Evolutionary conservation across 2,888 invertebrate genomes (phyloP).

Genomic region (Rugalucina vietnamica): DNA sequence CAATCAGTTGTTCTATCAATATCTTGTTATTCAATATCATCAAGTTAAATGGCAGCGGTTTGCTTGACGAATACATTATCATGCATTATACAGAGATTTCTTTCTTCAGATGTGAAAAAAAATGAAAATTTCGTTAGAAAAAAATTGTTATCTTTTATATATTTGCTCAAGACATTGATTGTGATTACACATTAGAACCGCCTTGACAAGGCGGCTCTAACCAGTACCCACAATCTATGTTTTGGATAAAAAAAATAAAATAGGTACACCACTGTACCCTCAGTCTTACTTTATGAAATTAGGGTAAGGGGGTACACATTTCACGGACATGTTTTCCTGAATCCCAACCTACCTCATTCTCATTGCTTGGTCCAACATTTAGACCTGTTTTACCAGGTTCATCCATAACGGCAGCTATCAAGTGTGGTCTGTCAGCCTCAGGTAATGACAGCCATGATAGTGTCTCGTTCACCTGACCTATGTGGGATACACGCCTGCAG

Average conservation of each 20-base stretch:
- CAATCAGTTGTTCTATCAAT: no score
- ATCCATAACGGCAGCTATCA: slow-evolving; percentile 77
- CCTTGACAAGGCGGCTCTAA: no score
- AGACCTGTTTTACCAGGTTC: slow-evolving; percentile 81
- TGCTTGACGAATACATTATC: no score
- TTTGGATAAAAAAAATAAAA: background rate
- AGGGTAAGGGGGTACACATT: background rate
- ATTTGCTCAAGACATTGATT: no score
- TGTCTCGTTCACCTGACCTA: slow-evolving; percentile 68
- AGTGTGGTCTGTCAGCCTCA: slow-evolving; percentile 70
- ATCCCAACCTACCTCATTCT: slow-evolving; percentile 28
- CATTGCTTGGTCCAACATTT: slow-evolving; percentile 71
- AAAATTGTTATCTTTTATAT: no score
- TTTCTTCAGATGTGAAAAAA: no score
- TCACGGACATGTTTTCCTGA: background rate
- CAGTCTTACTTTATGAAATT: background rate
- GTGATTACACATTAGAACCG: no score
- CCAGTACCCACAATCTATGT: no score
- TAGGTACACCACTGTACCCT: background rate
- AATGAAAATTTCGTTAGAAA: no score
- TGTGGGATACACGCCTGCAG: slow-evolving; percentile 55
- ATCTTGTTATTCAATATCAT: no score
- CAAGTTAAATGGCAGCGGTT: no score
- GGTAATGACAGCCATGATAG: slow-evolving; percentile 75
- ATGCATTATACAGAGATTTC: no score